Conservation (phyloP, 2,888 invertebrate genomes). For the Polydesmus complanatus region DNA sequence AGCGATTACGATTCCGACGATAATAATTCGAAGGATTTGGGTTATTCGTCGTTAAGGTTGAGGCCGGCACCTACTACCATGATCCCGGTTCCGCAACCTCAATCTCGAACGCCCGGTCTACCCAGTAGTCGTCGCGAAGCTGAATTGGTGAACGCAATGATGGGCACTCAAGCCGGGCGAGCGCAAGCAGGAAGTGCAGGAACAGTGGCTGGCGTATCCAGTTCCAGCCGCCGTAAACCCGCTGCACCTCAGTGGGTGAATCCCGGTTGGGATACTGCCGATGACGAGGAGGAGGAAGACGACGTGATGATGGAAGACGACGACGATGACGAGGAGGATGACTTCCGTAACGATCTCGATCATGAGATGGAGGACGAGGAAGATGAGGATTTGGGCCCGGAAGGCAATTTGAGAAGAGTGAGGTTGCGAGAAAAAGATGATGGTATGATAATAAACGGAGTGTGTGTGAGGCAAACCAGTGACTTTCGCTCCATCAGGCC, state of each 20-base stretch:
- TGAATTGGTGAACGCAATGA: constrained; percentile 6
- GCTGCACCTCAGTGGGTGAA: constrained; percentile 97
- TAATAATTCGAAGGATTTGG: constrained; percentile 20
- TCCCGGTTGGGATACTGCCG: constrained; percentile 64
- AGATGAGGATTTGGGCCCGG: constrained; percentile 15
- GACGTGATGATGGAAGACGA: constrained; percentile 21
- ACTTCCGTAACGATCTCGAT: constrained; percentile 3
- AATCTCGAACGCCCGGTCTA: not conserved
- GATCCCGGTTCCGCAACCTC: not conserved
- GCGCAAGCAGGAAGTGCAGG: not conserved
- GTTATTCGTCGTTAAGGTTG: constrained; percentile 15
- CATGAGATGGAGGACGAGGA: constrained; percentile 11
- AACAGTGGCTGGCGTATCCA: constrained; percentile 7
- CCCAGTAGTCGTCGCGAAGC: not conserved
- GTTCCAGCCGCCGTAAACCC: constrained; percentile 71
- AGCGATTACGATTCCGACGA: constrained; percentile 44
- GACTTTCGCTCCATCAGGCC: constrained; percentile 38
- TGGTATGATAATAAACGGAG: constrained; percentile 75
- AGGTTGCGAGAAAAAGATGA: constrained; percentile 37
- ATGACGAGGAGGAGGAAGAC: constrained; percentile 17
- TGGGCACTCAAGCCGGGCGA: constrained; percentile 6
- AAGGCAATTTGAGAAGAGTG: constrained; percentile 24
- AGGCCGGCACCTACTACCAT: not conserved
- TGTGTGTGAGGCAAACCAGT: constrained; percentile 81
- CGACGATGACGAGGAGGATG: constrained; percentile 18